Percentiles rank a stretch among this genome's conserved stretches.
These are phyloP conservation scores for Bucorvus abyssinicus DNA, from an alignment of 2,797 vertebrate species.

Conservation along the genomic window DNA sequence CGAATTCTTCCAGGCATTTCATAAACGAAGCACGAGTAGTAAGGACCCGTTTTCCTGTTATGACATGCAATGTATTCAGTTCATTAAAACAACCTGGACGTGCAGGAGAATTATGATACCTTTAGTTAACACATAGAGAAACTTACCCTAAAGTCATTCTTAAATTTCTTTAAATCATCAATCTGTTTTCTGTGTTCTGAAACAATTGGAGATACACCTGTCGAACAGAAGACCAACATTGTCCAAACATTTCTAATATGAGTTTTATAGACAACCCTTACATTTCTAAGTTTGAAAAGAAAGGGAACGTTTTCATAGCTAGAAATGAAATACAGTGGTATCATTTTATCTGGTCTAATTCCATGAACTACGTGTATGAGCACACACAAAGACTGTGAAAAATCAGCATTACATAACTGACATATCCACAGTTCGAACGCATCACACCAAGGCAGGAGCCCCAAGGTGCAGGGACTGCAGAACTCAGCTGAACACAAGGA, in stretches of 20 bases:
- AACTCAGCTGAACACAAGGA: not conserved
- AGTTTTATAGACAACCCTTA: not conserved
- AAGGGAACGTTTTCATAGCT: not conserved
- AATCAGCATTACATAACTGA: not conserved
- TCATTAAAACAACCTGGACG: not conserved
- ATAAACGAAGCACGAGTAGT: not conserved
- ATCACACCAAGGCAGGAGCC: conserved; percentile 28
- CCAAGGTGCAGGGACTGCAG: conserved; percentile 28
- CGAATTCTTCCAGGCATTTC: not conserved
- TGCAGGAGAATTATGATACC: not conserved
- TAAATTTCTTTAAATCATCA: conserved; percentile 99
- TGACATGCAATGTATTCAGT: not conserved
- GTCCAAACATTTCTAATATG: not conserved
- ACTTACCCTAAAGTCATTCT: conserved; percentile 98
- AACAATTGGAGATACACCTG: conserved; percentile 88
- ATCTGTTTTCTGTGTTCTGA: conserved; percentile 98
- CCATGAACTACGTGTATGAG: not conserved
- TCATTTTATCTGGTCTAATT: not conserved
- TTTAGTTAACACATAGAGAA: not conserved
- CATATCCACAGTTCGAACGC: not conserved
- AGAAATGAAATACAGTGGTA: not conserved
- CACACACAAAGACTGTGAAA: not conserved
- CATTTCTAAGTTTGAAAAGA: not conserved
- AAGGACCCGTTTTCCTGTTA: not conserved
- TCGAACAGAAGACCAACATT: conserved; percentile 49